Conservation (phyloP, 2,113 vertebrate species). For the Dissostichus mawsoni region DNA sequence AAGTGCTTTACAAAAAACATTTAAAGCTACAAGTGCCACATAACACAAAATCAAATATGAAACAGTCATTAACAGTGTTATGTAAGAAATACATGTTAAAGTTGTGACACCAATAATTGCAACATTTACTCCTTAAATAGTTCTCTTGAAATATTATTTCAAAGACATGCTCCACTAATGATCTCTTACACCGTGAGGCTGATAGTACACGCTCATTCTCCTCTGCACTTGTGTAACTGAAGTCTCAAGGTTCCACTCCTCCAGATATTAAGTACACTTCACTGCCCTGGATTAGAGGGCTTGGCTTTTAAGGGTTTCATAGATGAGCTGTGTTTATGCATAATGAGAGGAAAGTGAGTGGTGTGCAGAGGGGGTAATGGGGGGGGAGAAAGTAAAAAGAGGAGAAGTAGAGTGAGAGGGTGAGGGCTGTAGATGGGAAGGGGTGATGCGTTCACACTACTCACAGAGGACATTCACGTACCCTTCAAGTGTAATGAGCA, state of each 20-base stretch:
- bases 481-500: constrained; percentile 55
- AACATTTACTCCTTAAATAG: constrained; percentile 17
- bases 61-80: too few relatives aligned
- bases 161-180: background rate
- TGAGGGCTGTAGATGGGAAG: constrained; percentile 24
- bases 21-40: too few relatives aligned
- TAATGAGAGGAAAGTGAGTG: constrained; percentile 30
- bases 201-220: constrained; percentile 22
- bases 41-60: too few relatives aligned
- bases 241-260: constrained; percentile 19
- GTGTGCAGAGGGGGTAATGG: constrained; percentile 3
- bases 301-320: constrained; percentile 21
- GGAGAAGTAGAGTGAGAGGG: background rate
- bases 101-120: background rate
- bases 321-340: constrained; percentile 29
- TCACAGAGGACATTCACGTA: constrained; percentile 50
- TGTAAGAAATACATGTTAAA: too few relatives aligned
- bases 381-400: background rate
- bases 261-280: constrained; percentile 3
- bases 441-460: constrained; percentile 29
- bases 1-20: too few relatives aligned
- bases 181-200: constrained; percentile 4
- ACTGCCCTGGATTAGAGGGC: background rate
- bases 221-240: constrained; percentile 5
- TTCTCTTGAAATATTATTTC: constrained; percentile 5